A percentile compares a stretch with the other conserved stretches of the same genome.
phyloP scores from a whole-genome alignment of 2,113 vertebrate species.

The Dascyllus trimaculatus region DNA sequence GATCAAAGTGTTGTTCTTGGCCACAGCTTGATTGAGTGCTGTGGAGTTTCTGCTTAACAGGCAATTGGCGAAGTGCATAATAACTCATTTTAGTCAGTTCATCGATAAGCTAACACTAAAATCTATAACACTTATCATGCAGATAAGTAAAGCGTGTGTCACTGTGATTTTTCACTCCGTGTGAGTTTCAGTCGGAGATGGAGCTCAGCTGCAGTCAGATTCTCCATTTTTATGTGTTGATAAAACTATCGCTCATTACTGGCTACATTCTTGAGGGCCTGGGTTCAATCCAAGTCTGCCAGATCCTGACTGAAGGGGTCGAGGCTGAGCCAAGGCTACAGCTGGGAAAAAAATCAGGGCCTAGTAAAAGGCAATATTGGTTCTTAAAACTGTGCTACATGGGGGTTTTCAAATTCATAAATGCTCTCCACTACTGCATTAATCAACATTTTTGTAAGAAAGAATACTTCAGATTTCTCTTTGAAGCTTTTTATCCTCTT shows the following conservation, averaged over 20 bases:
- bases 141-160: constrained; percentile 65
- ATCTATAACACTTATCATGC: constrained; percentile 74
- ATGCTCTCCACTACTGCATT: neutral
- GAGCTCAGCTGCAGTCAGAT: constrained; percentile 35
- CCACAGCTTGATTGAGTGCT: constrained; percentile 63
- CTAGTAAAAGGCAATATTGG: neutral
- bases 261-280: constrained; percentile 10
- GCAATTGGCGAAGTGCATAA: constrained; percentile 72
- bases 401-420: neutral
- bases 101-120: constrained; percentile 76
- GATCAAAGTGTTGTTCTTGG: constrained; percentile 69
- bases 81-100: constrained; percentile 75
- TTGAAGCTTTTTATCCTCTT: no score
- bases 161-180: constrained; percentile 48
- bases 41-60: constrained; percentile 74
- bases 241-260: constrained; percentile 39
- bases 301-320: constrained; percentile 8
- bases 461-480: no score
- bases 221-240: constrained; percentile 36
- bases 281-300: constrained; percentile 20
- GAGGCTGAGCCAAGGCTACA: constrained; percentile 3
- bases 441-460: no score
- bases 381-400: neutral
- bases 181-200: constrained; percentile 41
- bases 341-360: neutral